Conservation (phyloP, 2,797 vertebrate species). For the Gobionotothen gibberifrons region DNA sequence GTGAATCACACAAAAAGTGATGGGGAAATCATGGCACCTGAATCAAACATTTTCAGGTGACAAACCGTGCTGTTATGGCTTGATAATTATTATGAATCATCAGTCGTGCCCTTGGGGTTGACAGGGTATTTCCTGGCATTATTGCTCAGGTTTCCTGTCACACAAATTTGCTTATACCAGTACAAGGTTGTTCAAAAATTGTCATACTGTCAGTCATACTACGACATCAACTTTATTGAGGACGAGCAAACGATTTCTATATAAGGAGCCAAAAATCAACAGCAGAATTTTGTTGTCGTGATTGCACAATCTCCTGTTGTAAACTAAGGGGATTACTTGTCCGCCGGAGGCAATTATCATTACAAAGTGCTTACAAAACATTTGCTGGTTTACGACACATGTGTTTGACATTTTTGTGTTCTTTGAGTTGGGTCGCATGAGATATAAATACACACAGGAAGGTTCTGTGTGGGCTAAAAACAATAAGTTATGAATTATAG, state of each 20-base stretch:
- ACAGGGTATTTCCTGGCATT: conserved; percentile 27
- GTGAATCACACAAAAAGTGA: conserved; percentile 26
- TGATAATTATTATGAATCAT: conserved; percentile 45
- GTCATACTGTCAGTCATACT: conserved; percentile 33
- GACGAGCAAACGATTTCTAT: conserved; percentile 70
- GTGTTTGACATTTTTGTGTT: conserved; percentile 76
- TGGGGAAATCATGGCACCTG: conserved; percentile 28
- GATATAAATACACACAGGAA: conserved; percentile 70
- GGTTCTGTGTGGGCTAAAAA: conserved; percentile 50
- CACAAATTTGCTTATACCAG: conserved; percentile 28
- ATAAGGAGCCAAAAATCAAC: conserved; percentile 73
- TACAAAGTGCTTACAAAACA: conserved; percentile 75
- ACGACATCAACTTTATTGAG: conserved; percentile 31
- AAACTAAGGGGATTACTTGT: conserved; percentile 71
- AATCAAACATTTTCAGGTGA: conserved; percentile 12
- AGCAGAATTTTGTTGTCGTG: conserved; percentile 57
- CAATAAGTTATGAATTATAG: conserved; percentile 38
- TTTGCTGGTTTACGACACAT: conserved; percentile 69
- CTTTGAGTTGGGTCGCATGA: conserved; percentile 51
- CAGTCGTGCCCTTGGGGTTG: conserved; percentile 20
- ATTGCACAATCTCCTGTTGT: conserved; percentile 78
- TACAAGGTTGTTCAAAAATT: conserved; percentile 21
- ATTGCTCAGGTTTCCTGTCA: conserved; percentile 42
- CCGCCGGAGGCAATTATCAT: conserved; percentile 76
- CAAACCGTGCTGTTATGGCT: not conserved